Conservation (phyloP, 2,797 vertebrate genomes). For the Coracias cyanogaster region DNA sequence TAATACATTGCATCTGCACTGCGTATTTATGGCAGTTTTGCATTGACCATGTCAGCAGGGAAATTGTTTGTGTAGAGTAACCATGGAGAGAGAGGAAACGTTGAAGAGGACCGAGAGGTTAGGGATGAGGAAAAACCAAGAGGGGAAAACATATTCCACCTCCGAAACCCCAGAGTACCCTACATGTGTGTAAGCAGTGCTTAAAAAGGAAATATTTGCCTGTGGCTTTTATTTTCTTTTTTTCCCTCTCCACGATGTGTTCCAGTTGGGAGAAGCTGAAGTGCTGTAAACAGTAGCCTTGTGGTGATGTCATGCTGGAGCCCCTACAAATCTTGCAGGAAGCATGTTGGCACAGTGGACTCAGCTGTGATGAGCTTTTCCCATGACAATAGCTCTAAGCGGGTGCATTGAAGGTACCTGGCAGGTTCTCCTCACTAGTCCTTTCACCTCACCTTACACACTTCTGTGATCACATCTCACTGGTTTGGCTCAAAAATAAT, state of each 20-base stretch:
- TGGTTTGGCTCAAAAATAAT: not conserved
- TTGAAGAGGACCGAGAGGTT: not conserved
- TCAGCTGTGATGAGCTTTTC: not conserved
- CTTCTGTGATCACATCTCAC: not conserved
- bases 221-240: not conserved
- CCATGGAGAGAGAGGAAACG: constrained; percentile 56
- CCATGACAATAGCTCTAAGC: not conserved
- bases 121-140: not conserved
- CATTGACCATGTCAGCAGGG: constrained; percentile 24
- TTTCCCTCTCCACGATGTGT: not conserved
- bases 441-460: not conserved
- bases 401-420: not conserved
- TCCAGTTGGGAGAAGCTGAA: not conserved
- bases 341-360: not conserved
- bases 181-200: not conserved
- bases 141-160: not conserved
- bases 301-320: not conserved
- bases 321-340: not conserved
- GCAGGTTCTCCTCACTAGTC: not conserved
- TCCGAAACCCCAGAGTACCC: not conserved
- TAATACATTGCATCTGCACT: constrained; percentile 54
- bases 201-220: not conserved
- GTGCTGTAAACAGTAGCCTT: not conserved
- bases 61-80: constrained; percentile 62
- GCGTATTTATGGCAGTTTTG: constrained; percentile 28